Percentiles rank a stretch among this genome's conserved stretches.
Conservation (phyloP, 2,888 invertebrate species). For the Aelia acuminata region DNA sequence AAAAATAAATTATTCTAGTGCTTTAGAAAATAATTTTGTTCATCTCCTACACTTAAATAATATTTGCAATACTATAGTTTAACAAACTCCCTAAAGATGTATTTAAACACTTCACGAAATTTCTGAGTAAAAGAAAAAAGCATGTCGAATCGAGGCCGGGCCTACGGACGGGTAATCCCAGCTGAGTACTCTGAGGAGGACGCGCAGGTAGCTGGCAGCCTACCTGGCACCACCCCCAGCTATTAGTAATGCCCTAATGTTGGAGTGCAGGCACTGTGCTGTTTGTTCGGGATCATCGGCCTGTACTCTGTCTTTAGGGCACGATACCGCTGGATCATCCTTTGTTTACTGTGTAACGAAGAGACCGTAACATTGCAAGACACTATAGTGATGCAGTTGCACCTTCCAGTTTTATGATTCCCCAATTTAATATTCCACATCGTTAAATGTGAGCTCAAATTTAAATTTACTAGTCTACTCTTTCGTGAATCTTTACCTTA, state of each 20-base stretch:
- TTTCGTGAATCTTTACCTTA: too few species aligned
- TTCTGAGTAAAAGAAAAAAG: not conserved
- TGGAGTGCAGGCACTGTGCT: not conserved
- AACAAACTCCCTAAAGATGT: not conserved
- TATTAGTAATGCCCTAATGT: conserved; percentile 4
- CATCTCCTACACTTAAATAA: too few species aligned
- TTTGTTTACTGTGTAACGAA: not conserved
- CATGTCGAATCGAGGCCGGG: not conserved
- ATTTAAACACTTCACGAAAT: not conserved
- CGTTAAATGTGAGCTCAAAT: too few species aligned
- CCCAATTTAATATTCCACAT: too few species aligned
- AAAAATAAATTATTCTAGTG: too few species aligned
- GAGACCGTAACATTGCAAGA: not conserved
- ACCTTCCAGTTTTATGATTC: not conserved
- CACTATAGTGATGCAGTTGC: not conserved
- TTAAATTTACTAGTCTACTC: too few species aligned
- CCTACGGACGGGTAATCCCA: not conserved
- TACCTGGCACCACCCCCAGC: not conserved
- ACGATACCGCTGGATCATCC: not conserved
- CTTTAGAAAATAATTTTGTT: too few species aligned
- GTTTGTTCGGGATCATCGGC: conserved; percentile 25
- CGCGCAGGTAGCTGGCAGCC: not conserved
- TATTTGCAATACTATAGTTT: not conserved
- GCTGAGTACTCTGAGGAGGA: not conserved
- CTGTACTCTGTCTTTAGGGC: not conserved